These are phyloP conservation scores for Tetragonula carbonaria DNA, from an alignment of 2,888 invertebrate genomes.

Conservation along the genomic window DNA sequence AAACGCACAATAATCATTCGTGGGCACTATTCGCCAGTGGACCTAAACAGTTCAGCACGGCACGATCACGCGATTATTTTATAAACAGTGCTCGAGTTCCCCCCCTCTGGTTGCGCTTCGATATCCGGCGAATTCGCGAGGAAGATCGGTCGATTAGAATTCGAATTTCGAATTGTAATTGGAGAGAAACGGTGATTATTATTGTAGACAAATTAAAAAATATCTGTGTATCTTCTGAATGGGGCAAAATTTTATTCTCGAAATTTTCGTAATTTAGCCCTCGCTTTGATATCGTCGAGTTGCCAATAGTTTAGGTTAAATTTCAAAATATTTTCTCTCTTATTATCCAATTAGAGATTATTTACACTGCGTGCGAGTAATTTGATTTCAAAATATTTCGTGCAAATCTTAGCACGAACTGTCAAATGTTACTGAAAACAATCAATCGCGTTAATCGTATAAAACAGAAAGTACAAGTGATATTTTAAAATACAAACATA, in stretches of 20 bases:
- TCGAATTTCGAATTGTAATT: neutral
- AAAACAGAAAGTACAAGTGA: neutral
- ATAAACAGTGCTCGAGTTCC: no score
- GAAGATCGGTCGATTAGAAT: neutral
- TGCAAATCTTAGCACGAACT: neutral
- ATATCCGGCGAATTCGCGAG: constrained; percentile 1
- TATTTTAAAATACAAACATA: no score
- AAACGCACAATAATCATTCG: constrained; percentile 68
- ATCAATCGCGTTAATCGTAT: neutral
- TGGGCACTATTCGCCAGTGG: constrained; percentile 69
- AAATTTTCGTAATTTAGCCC: neutral
- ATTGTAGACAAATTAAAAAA: no score
- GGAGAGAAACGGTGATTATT: no score
- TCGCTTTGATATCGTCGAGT: neutral
- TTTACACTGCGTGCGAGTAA: neutral
- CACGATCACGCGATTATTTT: neutral
- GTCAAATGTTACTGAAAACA: no score
- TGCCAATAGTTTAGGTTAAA: neutral
- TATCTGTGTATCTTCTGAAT: no score
- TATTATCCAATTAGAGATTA: no score
- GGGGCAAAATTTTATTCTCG: neutral
- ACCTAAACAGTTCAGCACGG: constrained; percentile 71
- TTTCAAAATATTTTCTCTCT: no score
- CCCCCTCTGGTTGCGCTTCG: neutral
- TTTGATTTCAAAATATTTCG: neutral